phyloP scores from a whole-genome alignment of 2,888 invertebrate species.

The Psylliodes chrysocephalus region DNA sequence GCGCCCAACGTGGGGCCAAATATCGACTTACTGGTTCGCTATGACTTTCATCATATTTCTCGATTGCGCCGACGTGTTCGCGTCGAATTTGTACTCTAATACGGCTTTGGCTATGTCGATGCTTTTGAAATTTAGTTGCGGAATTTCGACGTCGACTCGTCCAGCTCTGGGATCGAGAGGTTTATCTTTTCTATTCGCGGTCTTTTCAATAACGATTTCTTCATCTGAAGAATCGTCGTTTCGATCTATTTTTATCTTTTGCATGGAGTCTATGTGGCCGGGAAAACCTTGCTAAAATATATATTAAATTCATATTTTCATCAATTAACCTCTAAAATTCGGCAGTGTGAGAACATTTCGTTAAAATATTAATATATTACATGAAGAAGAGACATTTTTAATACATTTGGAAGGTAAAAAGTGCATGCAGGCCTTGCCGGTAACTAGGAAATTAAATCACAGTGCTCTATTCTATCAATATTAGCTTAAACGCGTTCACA shows the following conservation, averaged over 20 bases:
- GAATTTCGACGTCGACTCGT: slow-evolving; percentile 77
- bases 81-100: slow-evolving; percentile 64
- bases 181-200: slow-evolving; percentile 53
- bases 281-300: slow-evolving; percentile 77
- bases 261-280: slow-evolving; percentile 73
- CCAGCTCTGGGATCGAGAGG: slow-evolving; percentile 82
- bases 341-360: too few relatives aligned
- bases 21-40: slow-evolving; percentile 66
- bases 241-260: slow-evolving; percentile 63
- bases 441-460: too few relatives aligned
- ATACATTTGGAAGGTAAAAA: too few relatives aligned
- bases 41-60: slow-evolving; percentile 69
- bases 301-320: too few relatives aligned
- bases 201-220: slow-evolving; percentile 46
- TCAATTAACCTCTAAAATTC: too few relatives aligned
- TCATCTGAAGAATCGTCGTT: slow-evolving; percentile 38
- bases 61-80: slow-evolving; percentile 67
- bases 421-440: too few relatives aligned
- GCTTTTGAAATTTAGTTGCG: slow-evolving; percentile 75
- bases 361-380: too few relatives aligned
- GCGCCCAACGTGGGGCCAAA: too few relatives aligned
- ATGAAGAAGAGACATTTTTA: too few relatives aligned
- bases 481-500: too few relatives aligned
- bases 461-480: too few relatives aligned
- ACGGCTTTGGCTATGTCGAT: slow-evolving; percentile 68